These are phyloP conservation scores for Osmoderma eremita DNA, from an alignment of 2,888 invertebrate species.

Conservation along the genomic window DNA sequence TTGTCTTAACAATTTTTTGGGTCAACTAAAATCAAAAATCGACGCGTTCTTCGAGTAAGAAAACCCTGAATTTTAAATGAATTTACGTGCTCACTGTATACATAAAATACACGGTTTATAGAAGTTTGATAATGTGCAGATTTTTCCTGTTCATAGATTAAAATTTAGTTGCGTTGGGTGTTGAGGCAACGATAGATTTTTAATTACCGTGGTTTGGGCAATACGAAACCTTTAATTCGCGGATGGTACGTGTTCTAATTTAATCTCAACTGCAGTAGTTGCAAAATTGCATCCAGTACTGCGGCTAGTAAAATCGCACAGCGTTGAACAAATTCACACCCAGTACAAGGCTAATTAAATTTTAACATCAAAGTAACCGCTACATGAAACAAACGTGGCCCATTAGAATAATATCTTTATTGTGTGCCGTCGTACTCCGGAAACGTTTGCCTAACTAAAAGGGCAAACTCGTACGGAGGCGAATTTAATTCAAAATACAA, in stretches of 20 bases:
- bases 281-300: not conserved
- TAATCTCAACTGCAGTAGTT: not conserved
- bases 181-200: too few relatives aligned
- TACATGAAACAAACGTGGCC: not conserved
- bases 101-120: too few relatives aligned
- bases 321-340: not conserved
- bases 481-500: constrained; percentile 2
- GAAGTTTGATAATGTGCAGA: too few relatives aligned
- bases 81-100: too few relatives aligned
- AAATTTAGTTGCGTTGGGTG: too few relatives aligned
- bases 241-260: not conserved
- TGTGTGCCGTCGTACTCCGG: not conserved
- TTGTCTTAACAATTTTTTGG: too few relatives aligned
- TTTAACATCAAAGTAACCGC: constrained; percentile 5
- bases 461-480: not conserved
- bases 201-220: too few relatives aligned
- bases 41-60: too few relatives aligned
- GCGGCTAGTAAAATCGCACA: too few relatives aligned
- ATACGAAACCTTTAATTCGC: constrained; percentile 1
- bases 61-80: too few relatives aligned
- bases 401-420: constrained; percentile 8
- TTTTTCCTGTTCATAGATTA: too few relatives aligned
- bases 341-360: not conserved
- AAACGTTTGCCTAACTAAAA: not conserved
- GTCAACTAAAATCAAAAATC: too few relatives aligned